These are phyloP conservation scores for Macrotis lagotis DNA, from an alignment of 2,113 vertebrate species.

Conservation along the genomic window DNA sequence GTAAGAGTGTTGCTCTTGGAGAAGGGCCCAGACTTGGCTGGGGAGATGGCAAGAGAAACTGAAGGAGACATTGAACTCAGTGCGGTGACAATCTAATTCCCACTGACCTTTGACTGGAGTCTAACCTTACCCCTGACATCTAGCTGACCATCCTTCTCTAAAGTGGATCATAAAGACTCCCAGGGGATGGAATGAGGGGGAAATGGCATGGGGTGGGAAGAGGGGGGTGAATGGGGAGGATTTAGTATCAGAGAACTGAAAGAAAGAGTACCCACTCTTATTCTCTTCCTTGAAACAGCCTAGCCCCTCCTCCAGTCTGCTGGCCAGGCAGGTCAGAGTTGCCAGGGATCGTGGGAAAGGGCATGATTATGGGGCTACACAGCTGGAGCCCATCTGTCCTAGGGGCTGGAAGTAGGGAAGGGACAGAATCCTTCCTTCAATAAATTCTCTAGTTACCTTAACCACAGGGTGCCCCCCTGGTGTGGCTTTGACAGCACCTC, in stretches of 20 bases:
- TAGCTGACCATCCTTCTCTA: slow-evolving; percentile 72
- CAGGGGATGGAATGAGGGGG: slow-evolving; percentile 56
- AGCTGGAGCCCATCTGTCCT: slow-evolving; percentile 58
- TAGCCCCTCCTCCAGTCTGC: slow-evolving; percentile 61
- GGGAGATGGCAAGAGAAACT: slow-evolving; percentile 61
- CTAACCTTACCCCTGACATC: slow-evolving; percentile 69
- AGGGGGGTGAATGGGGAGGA: slow-evolving; percentile 40
- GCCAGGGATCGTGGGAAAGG: slow-evolving; percentile 80
- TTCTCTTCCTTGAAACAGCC: slow-evolving; percentile 42
- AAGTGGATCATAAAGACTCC: slow-evolving; percentile 63
- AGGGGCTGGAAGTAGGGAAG: background rate
- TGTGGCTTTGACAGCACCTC: slow-evolving; percentile 92
- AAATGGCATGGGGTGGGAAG: background rate
- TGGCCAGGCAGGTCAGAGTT: slow-evolving; percentile 62
- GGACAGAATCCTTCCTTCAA: slow-evolving; percentile 4
- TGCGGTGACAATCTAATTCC: slow-evolving; percentile 71
- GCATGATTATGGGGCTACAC: slow-evolving; percentile 67
- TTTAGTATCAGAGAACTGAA: slow-evolving; percentile 70
- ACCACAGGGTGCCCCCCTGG: slow-evolving; percentile 91
- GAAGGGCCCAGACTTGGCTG: slow-evolving; percentile 61
- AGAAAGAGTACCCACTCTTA: slow-evolving; percentile 16
- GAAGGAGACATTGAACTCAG: slow-evolving; percentile 61
- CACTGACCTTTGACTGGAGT: slow-evolving; percentile 68
- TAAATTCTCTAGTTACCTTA: slow-evolving; percentile 85
- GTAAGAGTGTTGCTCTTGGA: slow-evolving; percentile 71